Conservation (phyloP, 2,113 vertebrate genomes). For the Dermatemys mawii region DNA sequence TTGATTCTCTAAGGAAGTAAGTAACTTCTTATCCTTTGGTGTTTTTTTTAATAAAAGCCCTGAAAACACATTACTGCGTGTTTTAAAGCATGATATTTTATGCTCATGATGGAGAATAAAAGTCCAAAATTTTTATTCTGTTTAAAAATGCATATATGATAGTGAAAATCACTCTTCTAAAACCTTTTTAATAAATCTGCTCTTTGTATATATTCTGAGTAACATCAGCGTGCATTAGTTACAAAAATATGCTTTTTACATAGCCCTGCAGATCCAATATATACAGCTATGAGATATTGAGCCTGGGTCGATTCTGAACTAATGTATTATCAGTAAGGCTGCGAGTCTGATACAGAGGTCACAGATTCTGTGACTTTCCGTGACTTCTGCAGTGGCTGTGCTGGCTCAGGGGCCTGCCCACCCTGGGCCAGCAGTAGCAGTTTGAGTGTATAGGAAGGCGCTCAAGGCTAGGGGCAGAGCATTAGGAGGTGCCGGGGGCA, state of each 20-base stretch:
- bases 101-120: background rate
- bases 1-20: conserved; percentile 95
- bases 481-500: too few species aligned
- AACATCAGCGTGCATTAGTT: background rate
- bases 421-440: too few species aligned
- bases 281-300: background rate
- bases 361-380: too few species aligned
- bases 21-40: conserved; percentile 30
- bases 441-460: too few species aligned
- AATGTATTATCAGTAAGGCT: background rate
- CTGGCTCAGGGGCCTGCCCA: too few species aligned
- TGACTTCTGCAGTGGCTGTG: too few species aligned
- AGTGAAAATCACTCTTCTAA: background rate
- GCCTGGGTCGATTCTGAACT: background rate
- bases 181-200: background rate
- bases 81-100: background rate
- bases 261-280: background rate
- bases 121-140: background rate
- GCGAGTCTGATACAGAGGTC: too few species aligned
- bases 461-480: too few species aligned
- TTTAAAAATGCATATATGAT: background rate
- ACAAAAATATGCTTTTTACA: background rate
- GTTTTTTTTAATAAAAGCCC: background rate
- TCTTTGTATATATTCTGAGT: background rate
- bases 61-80: background rate